Conservation (phyloP, 2,888 invertebrate species). For the Pasiphila rectangulata region DNA sequence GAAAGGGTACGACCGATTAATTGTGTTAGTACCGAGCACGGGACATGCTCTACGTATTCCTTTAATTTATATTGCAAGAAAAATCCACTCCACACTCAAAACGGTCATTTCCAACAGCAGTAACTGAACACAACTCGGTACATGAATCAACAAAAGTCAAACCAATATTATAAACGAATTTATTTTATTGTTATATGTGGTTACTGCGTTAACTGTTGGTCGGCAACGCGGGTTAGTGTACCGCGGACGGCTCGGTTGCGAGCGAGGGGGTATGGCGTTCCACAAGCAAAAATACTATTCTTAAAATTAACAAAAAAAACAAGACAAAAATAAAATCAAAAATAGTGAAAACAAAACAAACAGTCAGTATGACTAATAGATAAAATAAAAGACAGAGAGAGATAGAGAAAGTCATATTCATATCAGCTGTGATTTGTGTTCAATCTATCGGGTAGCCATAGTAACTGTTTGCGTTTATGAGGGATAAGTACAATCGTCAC, state of each 20-base stretch:
- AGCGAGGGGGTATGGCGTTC: conserved; percentile 74
- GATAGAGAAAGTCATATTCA: conserved; percentile 73
- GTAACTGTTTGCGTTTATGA: conserved; percentile 74
- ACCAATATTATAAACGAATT: conserved; percentile 48
- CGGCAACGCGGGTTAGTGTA: conserved; percentile 66
- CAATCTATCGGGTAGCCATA: conserved; percentile 64
- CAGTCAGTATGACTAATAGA: conserved; percentile 80
- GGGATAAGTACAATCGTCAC: conserved; percentile 78
- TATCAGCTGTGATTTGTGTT: conserved; percentile 74
- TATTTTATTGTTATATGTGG: conserved; percentile 49
- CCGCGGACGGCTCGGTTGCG: conserved; percentile 50
- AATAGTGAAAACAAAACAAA: conserved; percentile 68
- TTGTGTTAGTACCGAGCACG: conserved; percentile 62
- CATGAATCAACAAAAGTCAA: conserved; percentile 44
- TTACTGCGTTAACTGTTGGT: conserved; percentile 62
- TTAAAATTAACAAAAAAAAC: conserved; percentile 57
- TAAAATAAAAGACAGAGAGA: conserved; percentile 73
- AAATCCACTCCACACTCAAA: conserved; percentile 80
- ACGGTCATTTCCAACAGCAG: conserved; percentile 64
- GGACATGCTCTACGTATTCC: conserved; percentile 65
- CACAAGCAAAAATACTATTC: conserved; percentile 78
- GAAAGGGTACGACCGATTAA: conserved; percentile 62
- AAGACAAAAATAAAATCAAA: conserved; percentile 47
- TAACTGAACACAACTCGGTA: conserved; percentile 66
- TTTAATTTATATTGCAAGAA: conserved; percentile 49